Percentiles rank a stretch among this genome's conserved stretches.
Evolutionary conservation across 2,113 vertebrate genomes (phyloP).

Genomic region (Chloropsis cyanopogon): DNA sequence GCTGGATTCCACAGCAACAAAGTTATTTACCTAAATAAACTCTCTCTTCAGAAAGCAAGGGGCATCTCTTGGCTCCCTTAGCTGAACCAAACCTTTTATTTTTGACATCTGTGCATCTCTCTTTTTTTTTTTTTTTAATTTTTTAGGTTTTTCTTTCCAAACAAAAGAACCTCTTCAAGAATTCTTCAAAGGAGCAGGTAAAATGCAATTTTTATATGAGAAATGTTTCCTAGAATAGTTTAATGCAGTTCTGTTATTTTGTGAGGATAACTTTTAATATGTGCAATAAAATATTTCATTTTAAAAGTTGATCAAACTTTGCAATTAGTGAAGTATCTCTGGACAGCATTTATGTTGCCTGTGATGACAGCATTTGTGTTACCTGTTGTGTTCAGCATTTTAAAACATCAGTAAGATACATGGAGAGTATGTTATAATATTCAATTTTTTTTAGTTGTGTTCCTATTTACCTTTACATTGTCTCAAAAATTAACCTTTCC

Average conservation of each 20-base stretch:
- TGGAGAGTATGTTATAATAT: neutral
- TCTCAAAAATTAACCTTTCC: neutral
- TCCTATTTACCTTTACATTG: neutral
- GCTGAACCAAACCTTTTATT: neutral
- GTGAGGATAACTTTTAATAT: neutral
- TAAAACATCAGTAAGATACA: neutral
- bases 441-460: neutral
- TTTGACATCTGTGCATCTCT: neutral
- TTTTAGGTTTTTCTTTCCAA: neutral
- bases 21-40: neutral
- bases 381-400: neutral
- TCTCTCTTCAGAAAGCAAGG: neutral
- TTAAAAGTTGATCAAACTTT: neutral
- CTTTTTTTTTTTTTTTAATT: neutral
- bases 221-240: neutral
- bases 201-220: neutral
- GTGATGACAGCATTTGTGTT: too few species aligned
- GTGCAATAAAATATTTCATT: neutral
- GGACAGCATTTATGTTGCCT: neutral
- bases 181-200: constrained; percentile 56
- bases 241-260: neutral
- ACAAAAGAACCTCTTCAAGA: neutral
- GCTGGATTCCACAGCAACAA: neutral
- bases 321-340: neutral
- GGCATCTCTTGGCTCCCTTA: neutral